A percentile compares a stretch with the other conserved stretches of the same genome.
phyloP scores from a whole-genome alignment of 2,797 vertebrate genomes.

The Pterois miles region DNA sequence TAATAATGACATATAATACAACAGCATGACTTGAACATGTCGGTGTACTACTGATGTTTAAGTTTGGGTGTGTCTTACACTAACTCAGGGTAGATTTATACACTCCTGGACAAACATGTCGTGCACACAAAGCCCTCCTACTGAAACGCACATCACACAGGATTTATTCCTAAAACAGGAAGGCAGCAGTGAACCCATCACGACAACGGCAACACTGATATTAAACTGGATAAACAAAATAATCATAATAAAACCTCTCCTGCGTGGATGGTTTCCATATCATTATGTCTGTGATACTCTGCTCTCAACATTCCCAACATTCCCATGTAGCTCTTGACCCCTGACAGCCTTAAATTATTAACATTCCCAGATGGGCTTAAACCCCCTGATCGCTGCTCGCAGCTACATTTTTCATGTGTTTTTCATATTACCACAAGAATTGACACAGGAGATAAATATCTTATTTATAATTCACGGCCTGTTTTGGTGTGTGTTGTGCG shows the following conservation, averaged over 20 bases:
- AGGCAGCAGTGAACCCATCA: conserved; percentile 31
- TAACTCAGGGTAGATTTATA: conserved; percentile 44
- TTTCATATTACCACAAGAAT: conserved; percentile 66
- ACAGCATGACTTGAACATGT: neutral
- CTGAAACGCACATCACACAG: conserved; percentile 37
- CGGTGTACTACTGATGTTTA: neutral
- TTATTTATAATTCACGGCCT: conserved; percentile 43
- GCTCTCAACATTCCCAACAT: conserved; percentile 74
- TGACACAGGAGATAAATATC: conserved; percentile 56
- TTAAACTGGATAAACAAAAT: conserved; percentile 17
- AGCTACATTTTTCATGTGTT: conserved; percentile 74
- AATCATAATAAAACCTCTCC: conserved; percentile 3
- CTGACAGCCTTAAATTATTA: conserved; percentile 81
- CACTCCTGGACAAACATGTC: conserved; percentile 46
- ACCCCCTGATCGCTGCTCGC: conserved; percentile 71
- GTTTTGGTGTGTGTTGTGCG: conserved; percentile 3
- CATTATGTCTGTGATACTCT: conserved; percentile 57
- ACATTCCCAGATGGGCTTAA: conserved; percentile 77
- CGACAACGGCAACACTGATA: conserved; percentile 21
- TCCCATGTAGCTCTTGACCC: conserved; percentile 77
- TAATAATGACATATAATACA: conserved; percentile 3
- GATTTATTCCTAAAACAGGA: conserved; percentile 26
- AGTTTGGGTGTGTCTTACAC: conserved; percentile 45
- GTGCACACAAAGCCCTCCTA: conserved; percentile 26
- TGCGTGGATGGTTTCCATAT: conserved; percentile 40